Evolutionary conservation across 1,140 invertebrate genomes (phyloP).

Genomic region (Druon quercuslanigerum): DNA sequence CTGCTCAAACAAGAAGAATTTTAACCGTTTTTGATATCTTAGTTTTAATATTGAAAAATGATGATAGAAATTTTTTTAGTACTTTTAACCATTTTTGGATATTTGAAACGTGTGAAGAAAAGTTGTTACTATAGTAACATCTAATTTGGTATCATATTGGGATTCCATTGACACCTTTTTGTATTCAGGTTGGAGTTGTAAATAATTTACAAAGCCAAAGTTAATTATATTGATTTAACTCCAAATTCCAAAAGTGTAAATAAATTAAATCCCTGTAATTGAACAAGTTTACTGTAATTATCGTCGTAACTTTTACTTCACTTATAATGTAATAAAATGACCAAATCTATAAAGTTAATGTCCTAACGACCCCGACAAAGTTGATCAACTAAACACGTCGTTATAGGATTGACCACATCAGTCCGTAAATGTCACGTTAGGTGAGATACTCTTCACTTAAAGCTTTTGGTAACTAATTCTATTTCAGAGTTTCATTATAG

Average conservation of each 20-base stretch:
- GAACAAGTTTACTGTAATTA: slow-evolving; percentile 18
- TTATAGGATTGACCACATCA: slow-evolving; percentile 1
- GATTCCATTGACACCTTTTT: neutral
- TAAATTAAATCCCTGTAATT: slow-evolving; percentile 3
- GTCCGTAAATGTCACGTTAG: slow-evolving; percentile 1
- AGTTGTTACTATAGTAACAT: too few species aligned
- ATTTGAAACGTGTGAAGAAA: too few species aligned
- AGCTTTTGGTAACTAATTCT: neutral
- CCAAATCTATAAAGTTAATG: neutral
- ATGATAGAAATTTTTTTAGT: too few species aligned
- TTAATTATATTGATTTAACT: slow-evolving; percentile 1
- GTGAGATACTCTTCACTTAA: neutral
- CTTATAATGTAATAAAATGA: neutral
- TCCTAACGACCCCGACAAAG: neutral
- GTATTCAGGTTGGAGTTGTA: neutral
- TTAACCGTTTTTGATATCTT: too few species aligned
- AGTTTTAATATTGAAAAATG: too few species aligned
- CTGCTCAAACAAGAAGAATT: too few species aligned
- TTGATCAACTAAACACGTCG: neutral
- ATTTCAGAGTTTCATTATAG: neutral
- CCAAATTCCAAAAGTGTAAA: neutral
- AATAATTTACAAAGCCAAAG: neutral
- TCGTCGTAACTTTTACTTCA: neutral
- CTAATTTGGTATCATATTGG: too few species aligned
- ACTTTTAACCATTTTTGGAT: too few species aligned